phyloP scores from a whole-genome alignment of 2,888 invertebrate genomes.

The Bimastos eiseni region DNA sequence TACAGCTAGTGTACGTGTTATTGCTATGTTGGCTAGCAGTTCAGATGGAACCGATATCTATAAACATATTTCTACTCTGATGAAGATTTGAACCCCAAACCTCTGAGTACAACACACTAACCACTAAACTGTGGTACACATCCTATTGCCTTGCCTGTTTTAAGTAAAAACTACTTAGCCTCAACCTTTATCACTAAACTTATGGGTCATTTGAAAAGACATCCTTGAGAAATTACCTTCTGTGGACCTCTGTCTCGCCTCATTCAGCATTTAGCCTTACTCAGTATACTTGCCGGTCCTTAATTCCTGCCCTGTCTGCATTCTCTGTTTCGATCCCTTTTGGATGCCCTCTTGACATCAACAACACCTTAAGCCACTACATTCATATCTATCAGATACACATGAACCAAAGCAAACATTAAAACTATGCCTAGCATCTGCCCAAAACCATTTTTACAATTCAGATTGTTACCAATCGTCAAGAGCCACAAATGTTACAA shows the following conservation, averaged over 20 bases:
- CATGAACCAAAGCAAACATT: background rate
- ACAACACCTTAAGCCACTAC: background rate
- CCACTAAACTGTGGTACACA: too few species aligned
- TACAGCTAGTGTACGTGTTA: too few species aligned
- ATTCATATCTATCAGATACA: background rate
- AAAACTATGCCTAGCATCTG: too few species aligned
- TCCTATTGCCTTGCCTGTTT: background rate
- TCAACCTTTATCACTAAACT: background rate
- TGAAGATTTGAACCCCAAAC: too few species aligned
- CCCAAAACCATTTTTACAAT: too few species aligned
- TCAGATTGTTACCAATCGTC: background rate
- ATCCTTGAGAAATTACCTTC: background rate
- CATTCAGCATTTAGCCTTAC: background rate
- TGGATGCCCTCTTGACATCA: background rate
- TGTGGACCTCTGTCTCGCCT: background rate
- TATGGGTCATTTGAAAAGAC: background rate
- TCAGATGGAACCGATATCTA: too few species aligned
- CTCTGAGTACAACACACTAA: too few species aligned
- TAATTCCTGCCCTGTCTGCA: background rate
- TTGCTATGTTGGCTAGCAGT: too few species aligned
- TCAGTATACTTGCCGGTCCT: too few species aligned
- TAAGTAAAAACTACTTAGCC: background rate
- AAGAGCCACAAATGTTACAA: background rate
- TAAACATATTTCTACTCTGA: too few species aligned
- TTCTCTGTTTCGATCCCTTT: background rate